Evolutionary conservation across 2,797 vertebrate species (phyloP).

Genomic region (Cercopithecus petaurista): DNA sequence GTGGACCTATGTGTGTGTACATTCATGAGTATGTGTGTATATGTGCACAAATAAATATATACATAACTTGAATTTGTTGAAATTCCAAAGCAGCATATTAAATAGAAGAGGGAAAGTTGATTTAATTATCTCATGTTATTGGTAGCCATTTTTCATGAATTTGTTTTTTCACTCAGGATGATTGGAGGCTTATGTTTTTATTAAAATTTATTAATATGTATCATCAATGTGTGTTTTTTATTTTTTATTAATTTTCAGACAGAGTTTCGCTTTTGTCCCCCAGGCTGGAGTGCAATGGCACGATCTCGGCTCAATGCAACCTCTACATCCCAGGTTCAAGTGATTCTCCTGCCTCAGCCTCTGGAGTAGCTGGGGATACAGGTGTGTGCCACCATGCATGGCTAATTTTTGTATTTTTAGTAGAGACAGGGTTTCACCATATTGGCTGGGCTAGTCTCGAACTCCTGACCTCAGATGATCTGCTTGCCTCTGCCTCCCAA

Average conservation of each 20-base stretch:
- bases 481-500: background rate
- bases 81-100: slow-evolving; percentile 31
- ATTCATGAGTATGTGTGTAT: background rate
- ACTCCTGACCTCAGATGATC: background rate
- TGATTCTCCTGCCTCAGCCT: background rate
- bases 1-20: background rate
- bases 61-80: slow-evolving; percentile 11
- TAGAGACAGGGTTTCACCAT: background rate
- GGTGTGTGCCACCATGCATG: background rate
- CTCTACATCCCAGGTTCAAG: background rate
- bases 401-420: background rate
- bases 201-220: slow-evolving; percentile 32
- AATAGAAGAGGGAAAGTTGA: background rate
- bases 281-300: background rate
- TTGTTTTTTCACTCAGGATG: background rate
- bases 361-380: background rate
- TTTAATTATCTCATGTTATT: slow-evolving; percentile 29
- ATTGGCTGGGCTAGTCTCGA: background rate
- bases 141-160: background rate
- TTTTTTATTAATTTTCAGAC: background rate
- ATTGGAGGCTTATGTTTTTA: slow-evolving; percentile 11
- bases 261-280: background rate
- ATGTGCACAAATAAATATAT: background rate
- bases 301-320: background rate
- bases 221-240: background rate